These are phyloP conservation scores for Nesogale talazaci DNA, from an alignment of 2,113 vertebrate species.

Conservation along the genomic window DNA sequence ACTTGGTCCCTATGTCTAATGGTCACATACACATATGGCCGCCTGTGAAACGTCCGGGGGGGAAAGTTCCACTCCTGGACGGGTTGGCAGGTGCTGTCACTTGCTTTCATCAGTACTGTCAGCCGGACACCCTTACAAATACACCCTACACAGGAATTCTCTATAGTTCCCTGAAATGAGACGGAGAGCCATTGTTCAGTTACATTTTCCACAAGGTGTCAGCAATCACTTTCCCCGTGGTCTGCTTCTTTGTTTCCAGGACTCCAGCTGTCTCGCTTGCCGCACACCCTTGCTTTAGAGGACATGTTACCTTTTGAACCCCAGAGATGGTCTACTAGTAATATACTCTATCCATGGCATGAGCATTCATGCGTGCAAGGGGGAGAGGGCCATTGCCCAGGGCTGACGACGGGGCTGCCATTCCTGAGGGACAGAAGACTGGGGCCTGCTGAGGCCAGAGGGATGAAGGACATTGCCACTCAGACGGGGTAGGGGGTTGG, in stretches of 20 bases:
- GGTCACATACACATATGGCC: neutral
- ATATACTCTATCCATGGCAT: no score
- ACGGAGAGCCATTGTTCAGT: neutral
- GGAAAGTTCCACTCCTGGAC: neutral
- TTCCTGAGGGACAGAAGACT: no score
- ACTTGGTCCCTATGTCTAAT: neutral
- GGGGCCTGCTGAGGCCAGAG: no score
- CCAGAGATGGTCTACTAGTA: neutral
- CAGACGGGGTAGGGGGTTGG: no score
- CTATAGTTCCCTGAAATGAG: slow-evolving; percentile 16
- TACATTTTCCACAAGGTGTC: neutral
- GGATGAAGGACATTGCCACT: no score
- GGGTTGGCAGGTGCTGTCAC: neutral
- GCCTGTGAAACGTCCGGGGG: neutral
- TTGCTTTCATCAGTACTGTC: slow-evolving; percentile 28
- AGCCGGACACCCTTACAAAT: neutral
- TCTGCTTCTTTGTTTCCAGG: neutral
- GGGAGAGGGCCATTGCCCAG: no score
- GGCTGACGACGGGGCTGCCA: no score
- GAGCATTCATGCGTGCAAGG: no score
- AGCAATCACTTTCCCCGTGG: neutral
- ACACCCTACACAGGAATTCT: neutral
- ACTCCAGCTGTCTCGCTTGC: neutral
- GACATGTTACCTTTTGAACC: neutral
- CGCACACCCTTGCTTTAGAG: neutral